These are phyloP conservation scores for Menidia beryllina DNA, from an alignment of 2,113 vertebrate species.

Conservation along the genomic window DNA sequence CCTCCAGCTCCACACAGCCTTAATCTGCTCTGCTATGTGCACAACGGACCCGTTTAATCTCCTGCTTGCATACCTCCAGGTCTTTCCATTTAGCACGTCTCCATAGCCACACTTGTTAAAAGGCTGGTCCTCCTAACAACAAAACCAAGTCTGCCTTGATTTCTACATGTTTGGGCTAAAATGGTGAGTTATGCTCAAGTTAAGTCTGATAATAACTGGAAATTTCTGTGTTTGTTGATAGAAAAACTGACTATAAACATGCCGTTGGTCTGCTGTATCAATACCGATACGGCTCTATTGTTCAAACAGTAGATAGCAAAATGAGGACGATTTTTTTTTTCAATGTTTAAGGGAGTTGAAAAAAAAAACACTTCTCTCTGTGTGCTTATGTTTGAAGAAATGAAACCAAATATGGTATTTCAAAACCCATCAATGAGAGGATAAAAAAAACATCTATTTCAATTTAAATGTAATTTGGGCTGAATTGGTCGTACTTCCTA, in stretches of 20 bases:
- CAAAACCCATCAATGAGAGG: background rate
- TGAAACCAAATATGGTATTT: background rate
- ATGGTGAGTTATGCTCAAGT: conserved; percentile 44
- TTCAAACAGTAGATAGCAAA: conserved; percentile 24
- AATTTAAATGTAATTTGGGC: background rate
- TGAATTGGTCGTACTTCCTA: background rate
- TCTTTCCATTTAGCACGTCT: conserved; percentile 71
- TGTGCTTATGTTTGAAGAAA: background rate
- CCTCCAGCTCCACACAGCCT: conserved; percentile 63
- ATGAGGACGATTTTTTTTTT: background rate
- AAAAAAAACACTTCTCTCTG: background rate
- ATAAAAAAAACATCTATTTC: background rate
- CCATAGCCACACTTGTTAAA: conserved; percentile 47
- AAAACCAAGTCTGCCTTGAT: conserved; percentile 26
- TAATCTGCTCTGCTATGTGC: conserved; percentile 81
- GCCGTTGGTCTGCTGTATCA: background rate
- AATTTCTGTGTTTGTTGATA: background rate
- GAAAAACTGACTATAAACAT: background rate
- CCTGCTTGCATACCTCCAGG: conserved; percentile 70
- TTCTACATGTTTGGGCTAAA: conserved; percentile 15
- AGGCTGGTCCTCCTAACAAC: conserved; percentile 25
- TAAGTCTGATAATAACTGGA: conserved; percentile 8
- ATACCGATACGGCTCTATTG: background rate
- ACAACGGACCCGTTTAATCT: conserved; percentile 74
- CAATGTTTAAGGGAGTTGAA: background rate